Conservation (phyloP, 2,113 vertebrate genomes). For the Gopherus evgoodei region DNA sequence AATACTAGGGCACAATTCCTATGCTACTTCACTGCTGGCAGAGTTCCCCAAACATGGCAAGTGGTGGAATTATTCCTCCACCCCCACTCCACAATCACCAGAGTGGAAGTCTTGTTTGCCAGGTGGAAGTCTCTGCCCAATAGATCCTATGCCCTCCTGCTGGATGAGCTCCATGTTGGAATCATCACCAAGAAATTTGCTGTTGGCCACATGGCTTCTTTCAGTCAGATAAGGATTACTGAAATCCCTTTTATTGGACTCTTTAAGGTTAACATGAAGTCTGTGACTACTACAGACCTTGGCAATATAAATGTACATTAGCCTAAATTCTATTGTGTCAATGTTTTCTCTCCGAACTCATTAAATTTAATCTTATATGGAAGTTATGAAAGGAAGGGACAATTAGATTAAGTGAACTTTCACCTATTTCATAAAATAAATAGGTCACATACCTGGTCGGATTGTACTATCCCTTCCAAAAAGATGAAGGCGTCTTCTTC, state of each 20-base stretch:
- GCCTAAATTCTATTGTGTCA: not conserved
- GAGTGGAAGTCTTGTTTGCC: not conserved
- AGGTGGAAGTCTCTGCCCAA: not conserved
- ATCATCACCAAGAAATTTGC: not conserved
- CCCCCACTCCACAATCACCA: too few species aligned
- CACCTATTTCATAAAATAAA: not conserved
- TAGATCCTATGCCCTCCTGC: not conserved
- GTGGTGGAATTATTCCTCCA: too few species aligned
- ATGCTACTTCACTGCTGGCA: not conserved
- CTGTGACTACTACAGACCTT: not conserved
- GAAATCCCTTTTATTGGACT: not conserved
- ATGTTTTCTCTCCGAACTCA: not conserved
- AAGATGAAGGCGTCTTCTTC: conserved; percentile 92
- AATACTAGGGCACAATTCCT: not conserved
- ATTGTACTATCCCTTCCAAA: conserved; percentile 98
- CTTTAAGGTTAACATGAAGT: not conserved
- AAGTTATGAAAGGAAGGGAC: not conserved
- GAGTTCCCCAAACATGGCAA: not conserved
- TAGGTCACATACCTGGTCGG: conserved; percentile 84
- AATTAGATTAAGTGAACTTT: not conserved
- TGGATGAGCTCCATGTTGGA: not conserved
- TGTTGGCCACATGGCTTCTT: not conserved
- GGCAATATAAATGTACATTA: not conserved
- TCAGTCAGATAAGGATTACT: not conserved
- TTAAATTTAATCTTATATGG: too few species aligned